phyloP scores from a whole-genome alignment of 2,113 vertebrate species.

The Dicerorhinus sumatrensis region DNA sequence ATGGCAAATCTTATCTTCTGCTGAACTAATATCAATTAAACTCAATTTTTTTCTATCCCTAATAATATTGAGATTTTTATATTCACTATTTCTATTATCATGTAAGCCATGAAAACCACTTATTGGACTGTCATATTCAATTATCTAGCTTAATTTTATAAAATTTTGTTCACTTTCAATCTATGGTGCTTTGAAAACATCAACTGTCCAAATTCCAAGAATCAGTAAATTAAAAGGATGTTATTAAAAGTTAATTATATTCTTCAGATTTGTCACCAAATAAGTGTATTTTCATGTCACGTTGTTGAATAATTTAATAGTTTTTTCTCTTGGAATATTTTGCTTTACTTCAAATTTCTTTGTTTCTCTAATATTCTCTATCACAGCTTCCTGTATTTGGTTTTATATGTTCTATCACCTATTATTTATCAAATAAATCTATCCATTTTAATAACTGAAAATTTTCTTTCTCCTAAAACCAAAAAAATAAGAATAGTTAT shows the following conservation, averaged over 20 bases:
- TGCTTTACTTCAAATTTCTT: slow-evolving; percentile 28
- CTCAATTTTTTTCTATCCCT: not conserved
- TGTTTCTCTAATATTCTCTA: not conserved
- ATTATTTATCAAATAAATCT: not conserved
- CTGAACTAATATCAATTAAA: not conserved
- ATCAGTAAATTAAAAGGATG: not conserved
- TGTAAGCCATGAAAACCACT: not conserved
- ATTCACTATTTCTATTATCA: not conserved
- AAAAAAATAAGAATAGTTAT: slow-evolving; percentile 1
- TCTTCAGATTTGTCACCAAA: not conserved
- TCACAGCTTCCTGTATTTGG: not conserved
- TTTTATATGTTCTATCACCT: not conserved
- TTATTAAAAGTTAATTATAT: slow-evolving; percentile 7
- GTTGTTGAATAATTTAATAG: not conserved
- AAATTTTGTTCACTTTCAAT: not conserved
- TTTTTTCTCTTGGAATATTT: slow-evolving; percentile 19
- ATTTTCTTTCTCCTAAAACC: slow-evolving; percentile 31
- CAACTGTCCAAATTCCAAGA: not conserved
- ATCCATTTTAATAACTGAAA: not conserved
- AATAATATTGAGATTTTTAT: not conserved
- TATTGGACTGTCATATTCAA: not conserved
- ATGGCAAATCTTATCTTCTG: not conserved
- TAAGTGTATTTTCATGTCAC: not conserved
- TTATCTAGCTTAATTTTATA: not conserved
- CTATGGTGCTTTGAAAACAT: not conserved